Percentiles rank a stretch among this genome's conserved stretches.
Evolutionary conservation across 2,113 vertebrate genomes (phyloP).

Genomic region (Canis aureus): DNA sequence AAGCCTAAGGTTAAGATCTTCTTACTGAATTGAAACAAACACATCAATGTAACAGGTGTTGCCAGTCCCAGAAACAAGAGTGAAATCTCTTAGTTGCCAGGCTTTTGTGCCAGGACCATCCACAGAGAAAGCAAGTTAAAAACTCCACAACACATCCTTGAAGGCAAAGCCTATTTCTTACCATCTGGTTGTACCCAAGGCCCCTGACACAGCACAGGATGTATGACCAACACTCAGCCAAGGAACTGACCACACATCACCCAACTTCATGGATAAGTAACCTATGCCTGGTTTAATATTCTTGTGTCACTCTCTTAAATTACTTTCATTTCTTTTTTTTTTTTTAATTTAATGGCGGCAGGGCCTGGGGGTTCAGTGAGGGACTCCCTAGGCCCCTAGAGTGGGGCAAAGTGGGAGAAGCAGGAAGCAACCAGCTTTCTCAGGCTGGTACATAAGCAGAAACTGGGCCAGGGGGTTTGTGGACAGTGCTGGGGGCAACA

Average conservation of each 20-base stretch:
- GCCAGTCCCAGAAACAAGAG: background rate
- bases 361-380: background rate
- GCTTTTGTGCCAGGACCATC: background rate
- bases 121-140: background rate
- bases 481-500: fast-evolving
- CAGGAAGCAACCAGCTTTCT: background rate
- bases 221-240: background rate
- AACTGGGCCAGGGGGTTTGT: background rate
- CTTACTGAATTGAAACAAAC: constrained; percentile 90
- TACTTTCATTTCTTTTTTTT: background rate
- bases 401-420: too few relatives aligned
- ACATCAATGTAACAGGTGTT: background rate
- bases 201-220: background rate
- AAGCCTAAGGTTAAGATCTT: constrained; percentile 95
- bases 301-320: background rate
- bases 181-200: background rate
- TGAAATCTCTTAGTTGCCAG: background rate
- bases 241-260: background rate
- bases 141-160: background rate
- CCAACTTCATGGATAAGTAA: background rate
- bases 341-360: background rate
- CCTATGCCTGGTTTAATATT: background rate
- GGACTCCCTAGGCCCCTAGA: background rate
- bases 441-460: background rate
- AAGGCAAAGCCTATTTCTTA: background rate